A percentile compares a stretch with the other conserved stretches of the same genome.
These are phyloP conservation scores for Ariolimax columbianus DNA, from an alignment of 2,888 invertebrate genomes.

Conservation along the genomic window DNA sequence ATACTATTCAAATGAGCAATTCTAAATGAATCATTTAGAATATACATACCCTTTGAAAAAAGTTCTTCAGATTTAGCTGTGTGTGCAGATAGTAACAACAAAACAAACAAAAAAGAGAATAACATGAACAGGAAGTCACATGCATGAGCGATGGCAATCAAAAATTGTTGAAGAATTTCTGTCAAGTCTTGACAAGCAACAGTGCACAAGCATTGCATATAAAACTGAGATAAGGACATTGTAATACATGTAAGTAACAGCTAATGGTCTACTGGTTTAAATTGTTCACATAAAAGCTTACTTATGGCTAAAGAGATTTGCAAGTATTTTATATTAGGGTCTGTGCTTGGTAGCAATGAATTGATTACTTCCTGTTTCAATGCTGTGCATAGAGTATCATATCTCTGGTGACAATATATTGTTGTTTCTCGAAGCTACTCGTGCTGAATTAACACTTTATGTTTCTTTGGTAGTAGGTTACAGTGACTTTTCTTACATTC, in stretches of 20 bases:
- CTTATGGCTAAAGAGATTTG: not conserved
- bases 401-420: too few species aligned
- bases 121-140: not conserved
- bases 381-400: too few species aligned
- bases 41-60: constrained; percentile 28
- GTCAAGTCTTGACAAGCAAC: not conserved
- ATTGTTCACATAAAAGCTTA: not conserved
- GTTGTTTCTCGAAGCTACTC: too few species aligned
- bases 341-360: too few species aligned
- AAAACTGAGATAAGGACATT: not conserved
- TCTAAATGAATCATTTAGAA: not conserved
- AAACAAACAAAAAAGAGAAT: not conserved
- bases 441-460: too few species aligned
- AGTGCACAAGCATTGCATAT: not conserved
- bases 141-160: not conserved
- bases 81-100: constrained; percentile 5
- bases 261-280: not conserved
- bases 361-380: too few species aligned
- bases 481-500: too few species aligned
- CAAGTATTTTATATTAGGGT: not conserved
- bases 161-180: not conserved
- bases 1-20: not conserved
- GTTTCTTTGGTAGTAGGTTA: too few species aligned
- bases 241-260: not conserved
- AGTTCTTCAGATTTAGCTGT: constrained; percentile 15